These are phyloP conservation scores for Falcunculus frontatus DNA, from an alignment of 2,113 vertebrate genomes.

Conservation along the genomic window DNA sequence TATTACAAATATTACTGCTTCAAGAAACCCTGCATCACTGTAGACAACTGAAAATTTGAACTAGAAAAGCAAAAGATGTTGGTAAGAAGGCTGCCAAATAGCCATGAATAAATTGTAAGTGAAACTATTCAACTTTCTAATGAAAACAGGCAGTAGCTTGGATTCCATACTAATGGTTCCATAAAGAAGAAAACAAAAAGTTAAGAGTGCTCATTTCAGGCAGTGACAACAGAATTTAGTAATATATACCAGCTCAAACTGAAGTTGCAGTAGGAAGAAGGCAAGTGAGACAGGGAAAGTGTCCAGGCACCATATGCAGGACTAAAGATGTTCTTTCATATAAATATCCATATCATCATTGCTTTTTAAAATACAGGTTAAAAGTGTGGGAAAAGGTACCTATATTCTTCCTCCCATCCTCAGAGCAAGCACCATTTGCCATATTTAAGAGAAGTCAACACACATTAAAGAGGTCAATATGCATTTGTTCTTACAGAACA, in stretches of 20 bases:
- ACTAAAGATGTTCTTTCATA: not conserved
- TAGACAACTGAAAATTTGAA: not conserved
- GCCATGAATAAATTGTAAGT: not conserved
- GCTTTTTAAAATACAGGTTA: not conserved
- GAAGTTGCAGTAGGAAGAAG: not conserved
- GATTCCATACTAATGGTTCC: not conserved
- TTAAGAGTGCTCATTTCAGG: not conserved
- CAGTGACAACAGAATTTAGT: not conserved
- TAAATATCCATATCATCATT: not conserved
- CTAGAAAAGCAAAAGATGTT: not conserved
- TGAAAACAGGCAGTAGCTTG: not conserved
- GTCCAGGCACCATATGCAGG: not conserved
- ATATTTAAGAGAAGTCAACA: slow-evolving; percentile 5
- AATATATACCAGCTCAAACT: not conserved
- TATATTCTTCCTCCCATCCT: slow-evolving; percentile 16
- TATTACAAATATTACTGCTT: not conserved
- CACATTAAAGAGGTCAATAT: not conserved
- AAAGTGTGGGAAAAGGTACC: not conserved
- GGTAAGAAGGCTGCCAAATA: not conserved
- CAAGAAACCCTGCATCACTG: not conserved
- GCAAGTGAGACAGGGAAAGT: not conserved
- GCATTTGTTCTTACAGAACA: not conserved
- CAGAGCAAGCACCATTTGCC: slow-evolving; percentile 4
- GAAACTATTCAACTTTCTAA: not conserved
- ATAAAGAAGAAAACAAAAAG: not conserved